Percentiles rank a stretch among this genome's conserved stretches.
phyloP scores from a whole-genome alignment of 2,797 vertebrate genomes.

The Aulostomus chinensis region DNA sequence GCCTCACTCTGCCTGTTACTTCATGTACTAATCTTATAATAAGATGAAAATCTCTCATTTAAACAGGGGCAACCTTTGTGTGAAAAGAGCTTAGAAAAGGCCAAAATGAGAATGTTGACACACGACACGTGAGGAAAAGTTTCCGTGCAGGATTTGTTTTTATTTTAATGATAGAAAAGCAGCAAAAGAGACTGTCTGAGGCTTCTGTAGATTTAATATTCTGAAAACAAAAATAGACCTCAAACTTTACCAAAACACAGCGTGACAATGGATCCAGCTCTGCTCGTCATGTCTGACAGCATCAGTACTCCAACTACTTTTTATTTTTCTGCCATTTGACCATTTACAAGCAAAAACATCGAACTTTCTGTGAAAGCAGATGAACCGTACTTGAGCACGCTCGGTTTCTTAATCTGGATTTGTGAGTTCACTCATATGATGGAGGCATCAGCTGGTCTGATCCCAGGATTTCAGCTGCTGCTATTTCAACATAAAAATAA shows the following conservation, averaged over 20 bases:
- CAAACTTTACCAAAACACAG: neutral
- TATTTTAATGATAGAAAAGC: neutral
- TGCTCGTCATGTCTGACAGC: too few relatives aligned
- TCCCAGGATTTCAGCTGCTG: slow-evolving; percentile 21
- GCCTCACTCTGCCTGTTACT: slow-evolving; percentile 53
- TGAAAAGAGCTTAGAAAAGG: slow-evolving; percentile 38
- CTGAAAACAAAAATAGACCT: neutral
- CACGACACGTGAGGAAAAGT: slow-evolving; percentile 35
- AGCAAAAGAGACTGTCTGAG: neutral
- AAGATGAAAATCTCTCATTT: slow-evolving; percentile 55
- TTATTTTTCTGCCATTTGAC: too few relatives aligned
- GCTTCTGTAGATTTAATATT: neutral
- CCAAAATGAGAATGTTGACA: slow-evolving; percentile 24
- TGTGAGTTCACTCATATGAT: slow-evolving; percentile 41
- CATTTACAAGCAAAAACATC: neutral
- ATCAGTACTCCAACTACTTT: too few relatives aligned
- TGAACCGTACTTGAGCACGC: neutral
- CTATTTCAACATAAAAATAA: slow-evolving; percentile 2
- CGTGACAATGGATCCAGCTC: too few relatives aligned
- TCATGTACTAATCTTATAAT: slow-evolving; percentile 66
- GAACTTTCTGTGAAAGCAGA: slow-evolving; percentile 5
- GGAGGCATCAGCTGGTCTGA: slow-evolving; percentile 22
- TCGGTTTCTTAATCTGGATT: slow-evolving; percentile 20
- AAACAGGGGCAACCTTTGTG: slow-evolving; percentile 64
- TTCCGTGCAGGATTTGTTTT: neutral